These are phyloP conservation scores for Axis porcinus DNA, from an alignment of 2,113 vertebrate species.

Conservation along the genomic window DNA sequence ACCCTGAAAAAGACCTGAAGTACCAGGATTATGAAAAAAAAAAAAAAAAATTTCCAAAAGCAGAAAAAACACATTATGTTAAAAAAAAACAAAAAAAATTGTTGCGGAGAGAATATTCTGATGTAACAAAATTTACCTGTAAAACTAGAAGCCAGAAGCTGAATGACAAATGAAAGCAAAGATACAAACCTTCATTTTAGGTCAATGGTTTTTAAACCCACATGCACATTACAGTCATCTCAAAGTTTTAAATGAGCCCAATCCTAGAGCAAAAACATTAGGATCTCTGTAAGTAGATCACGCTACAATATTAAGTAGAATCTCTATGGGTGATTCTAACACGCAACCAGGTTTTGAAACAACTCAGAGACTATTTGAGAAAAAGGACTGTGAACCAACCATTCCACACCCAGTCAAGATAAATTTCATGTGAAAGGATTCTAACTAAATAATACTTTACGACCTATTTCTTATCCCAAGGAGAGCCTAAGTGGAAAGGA, in stretches of 20 bases:
- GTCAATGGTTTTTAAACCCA: neutral
- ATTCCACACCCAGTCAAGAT: neutral
- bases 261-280: neutral
- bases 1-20: neutral
- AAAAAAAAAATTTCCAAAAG: neutral
- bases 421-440: neutral
- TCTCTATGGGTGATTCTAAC: neutral
- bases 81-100: neutral
- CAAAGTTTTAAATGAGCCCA: neutral
- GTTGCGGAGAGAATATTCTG: neutral
- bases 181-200: neutral
- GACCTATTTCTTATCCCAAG: neutral
- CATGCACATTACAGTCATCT: neutral
- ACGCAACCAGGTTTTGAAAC: neutral
- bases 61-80: neutral
- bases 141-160: neutral
- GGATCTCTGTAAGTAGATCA: neutral
- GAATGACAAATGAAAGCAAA: neutral
- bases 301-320: neutral
- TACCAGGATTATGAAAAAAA: neutral
- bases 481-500: neutral
- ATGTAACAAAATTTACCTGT: neutral
- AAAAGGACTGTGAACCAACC: neutral
- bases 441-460: neutral
- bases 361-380: neutral